Evolutionary conservation across 2,888 invertebrate species (phyloP).

Genomic region (Brenthis ino): DNA sequence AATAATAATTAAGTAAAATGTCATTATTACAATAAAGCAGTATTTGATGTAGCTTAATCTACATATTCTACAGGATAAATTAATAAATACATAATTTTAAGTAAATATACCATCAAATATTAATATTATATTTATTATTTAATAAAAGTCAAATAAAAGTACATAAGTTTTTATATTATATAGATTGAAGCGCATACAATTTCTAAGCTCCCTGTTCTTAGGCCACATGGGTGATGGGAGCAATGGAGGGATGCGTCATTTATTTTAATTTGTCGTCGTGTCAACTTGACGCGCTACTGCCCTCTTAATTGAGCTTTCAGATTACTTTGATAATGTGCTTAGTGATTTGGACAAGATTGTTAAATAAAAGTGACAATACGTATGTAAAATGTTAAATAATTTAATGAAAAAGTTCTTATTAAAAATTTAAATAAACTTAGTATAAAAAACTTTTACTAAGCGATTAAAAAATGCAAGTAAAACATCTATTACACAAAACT

Average conservation of each 20-base stretch:
- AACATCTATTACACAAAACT: no score
- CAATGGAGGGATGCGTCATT: conserved; percentile 67
- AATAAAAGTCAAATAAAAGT: background rate
- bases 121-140: no score
- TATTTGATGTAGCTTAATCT: no score
- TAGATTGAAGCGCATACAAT: background rate
- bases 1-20: no score
- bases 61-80: no score
- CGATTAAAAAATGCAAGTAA: no score
- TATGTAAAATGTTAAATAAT: background rate
- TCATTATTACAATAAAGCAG: no score
- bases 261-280: conserved; percentile 73
- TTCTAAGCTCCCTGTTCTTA: conserved; percentile 11
- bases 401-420: no score
- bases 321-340: conserved; percentile 32
- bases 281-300: conserved; percentile 24
- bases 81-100: no score
- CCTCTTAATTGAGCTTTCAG: conserved; percentile 36
- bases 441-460: no score
- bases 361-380: background rate
- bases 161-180: background rate
- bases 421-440: no score
- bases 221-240: conserved; percentile 41
- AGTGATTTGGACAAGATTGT: conserved; percentile 22
- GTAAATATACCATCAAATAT: no score